Conservation (phyloP, 2,888 invertebrate genomes). For the Drosophila demipolita region DNA sequence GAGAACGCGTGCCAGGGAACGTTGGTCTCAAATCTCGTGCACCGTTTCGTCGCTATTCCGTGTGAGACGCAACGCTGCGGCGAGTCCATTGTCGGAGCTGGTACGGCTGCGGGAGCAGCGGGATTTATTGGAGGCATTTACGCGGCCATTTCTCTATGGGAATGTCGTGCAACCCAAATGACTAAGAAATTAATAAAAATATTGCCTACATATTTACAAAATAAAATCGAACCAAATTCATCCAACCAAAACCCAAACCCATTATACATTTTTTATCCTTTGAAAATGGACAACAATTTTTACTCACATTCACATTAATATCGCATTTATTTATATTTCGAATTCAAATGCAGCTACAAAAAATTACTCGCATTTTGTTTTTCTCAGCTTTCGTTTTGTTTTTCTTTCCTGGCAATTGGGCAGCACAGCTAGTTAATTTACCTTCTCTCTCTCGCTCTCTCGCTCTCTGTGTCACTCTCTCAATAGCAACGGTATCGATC, state of each 20-base stretch:
- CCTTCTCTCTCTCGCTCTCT: constrained; percentile 1
- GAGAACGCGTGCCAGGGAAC: constrained; percentile 55
- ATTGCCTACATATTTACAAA: not conserved
- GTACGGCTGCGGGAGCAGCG: constrained; percentile 64
- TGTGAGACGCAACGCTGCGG: constrained; percentile 53
- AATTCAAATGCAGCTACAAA: constrained; percentile 40
- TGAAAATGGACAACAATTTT: not conserved
- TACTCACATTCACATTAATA: constrained; percentile 31
- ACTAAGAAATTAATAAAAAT: not conserved
- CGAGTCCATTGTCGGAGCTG: constrained; percentile 49
- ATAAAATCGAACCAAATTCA: not conserved
- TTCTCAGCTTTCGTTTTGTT: constrained; percentile 2
- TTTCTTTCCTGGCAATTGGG: constrained; percentile 64
- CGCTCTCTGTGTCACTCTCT: constrained; percentile 19
- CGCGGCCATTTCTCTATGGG: constrained; percentile 63
- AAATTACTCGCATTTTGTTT: constrained; percentile 16
- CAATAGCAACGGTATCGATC: constrained; percentile 89
- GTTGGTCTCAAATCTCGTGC: constrained; percentile 62
- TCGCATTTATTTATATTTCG: constrained; percentile 9
- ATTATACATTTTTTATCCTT: not conserved
- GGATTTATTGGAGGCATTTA: constrained; percentile 64
- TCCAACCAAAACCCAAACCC: too few species aligned
- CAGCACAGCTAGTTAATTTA: constrained; percentile 68
- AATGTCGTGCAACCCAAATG: constrained; percentile 15
- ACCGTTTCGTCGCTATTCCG: constrained; percentile 64